These are phyloP conservation scores for Seladonia tumulorum DNA, from an alignment of 2,888 invertebrate genomes.

Conservation along the genomic window DNA sequence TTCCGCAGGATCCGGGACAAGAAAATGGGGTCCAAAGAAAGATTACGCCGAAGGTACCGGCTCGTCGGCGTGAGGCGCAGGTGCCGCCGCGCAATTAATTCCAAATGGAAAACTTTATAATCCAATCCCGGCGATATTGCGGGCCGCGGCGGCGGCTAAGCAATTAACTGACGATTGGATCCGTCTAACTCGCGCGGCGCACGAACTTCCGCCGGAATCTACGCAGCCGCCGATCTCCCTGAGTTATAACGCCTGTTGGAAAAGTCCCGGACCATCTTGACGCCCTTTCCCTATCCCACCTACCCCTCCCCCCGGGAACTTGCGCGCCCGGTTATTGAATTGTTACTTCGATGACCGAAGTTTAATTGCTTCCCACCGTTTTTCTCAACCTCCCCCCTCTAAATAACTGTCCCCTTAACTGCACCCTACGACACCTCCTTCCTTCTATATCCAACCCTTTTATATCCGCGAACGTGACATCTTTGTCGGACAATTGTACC, in stretches of 20 bases:
- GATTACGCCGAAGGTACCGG: slow-evolving; percentile 36
- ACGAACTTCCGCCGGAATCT: slow-evolving; percentile 47
- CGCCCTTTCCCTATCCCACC: neutral
- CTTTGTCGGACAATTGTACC: neutral
- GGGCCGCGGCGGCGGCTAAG: slow-evolving; percentile 71
- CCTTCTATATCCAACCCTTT: neutral
- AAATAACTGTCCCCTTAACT: neutral
- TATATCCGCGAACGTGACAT: neutral
- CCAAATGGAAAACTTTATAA: slow-evolving; percentile 76
- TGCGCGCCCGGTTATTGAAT: slow-evolving; percentile 6
- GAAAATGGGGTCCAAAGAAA: slow-evolving; percentile 35
- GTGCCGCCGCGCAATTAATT: slow-evolving; percentile 73
- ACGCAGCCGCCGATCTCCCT: slow-evolving; percentile 34
- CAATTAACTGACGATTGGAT: slow-evolving; percentile 81
- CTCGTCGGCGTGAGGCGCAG: slow-evolving; percentile 53
- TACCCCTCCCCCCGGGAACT: neutral
- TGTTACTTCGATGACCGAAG: slow-evolving; percentile 9
- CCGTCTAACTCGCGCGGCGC: slow-evolving; percentile 66
- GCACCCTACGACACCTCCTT: neutral
- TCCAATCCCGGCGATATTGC: slow-evolving; percentile 75
- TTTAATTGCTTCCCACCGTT: slow-evolving; percentile 22
- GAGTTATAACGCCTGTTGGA: slow-evolving; percentile 27
- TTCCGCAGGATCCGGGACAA: neutral
- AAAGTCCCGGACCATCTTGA: slow-evolving; percentile 9
- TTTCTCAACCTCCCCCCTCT: neutral